Evolutionary conservation across 1,140 invertebrate genomes (phyloP), one percentile per base, ranked within the genome.

Genomic region (Tetranychus cinnabarinus): DNA sequence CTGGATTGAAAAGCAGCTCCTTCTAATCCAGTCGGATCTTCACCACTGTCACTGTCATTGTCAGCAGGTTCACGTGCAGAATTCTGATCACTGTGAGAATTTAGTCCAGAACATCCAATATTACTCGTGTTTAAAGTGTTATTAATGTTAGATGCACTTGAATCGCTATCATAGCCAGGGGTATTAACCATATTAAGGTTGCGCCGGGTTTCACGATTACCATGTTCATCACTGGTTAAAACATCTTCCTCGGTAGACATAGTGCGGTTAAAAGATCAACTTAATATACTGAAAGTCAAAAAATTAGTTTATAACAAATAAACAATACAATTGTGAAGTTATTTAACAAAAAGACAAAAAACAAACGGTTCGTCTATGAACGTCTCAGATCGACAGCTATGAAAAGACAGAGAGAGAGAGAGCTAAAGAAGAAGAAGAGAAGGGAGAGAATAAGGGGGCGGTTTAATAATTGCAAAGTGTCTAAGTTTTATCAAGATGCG

Each of bases 1-100:
- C 92, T 79, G 65, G 86, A 89, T 72, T 91, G 87, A 62, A 69
- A 92, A 2, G 88, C 87, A 58, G 88, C 88, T 55, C 88, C 88
- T 77, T 92, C 88, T 61, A 91, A 77, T 65, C 70, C 72, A 63
- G 71, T 71, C 12, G 71, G 71, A 60, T 72, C 72, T 50, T 64
- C 63, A 2, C 13, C 47, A 23, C n/a, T 13, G 46, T 63, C 59
- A 31, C 33, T 34, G 31, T 34, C 58, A 52, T 52, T 52, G 31
- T 7, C 50, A 8, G 7, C 31, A 33, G 13, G 4, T 2, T 52
- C 50, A 2, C 5, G 7, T 0, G 23, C 46, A 52, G 50, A 33
- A 33, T 33, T 33, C 13, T 13, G n/a, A 52, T 33, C 50, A 23
- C 50, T n/a, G 10, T 42, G 0, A 6, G 39, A 42, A 42, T 42